phyloP scores from a whole-genome alignment of 2,113 vertebrate species.

The Jaculus jaculus region DNA sequence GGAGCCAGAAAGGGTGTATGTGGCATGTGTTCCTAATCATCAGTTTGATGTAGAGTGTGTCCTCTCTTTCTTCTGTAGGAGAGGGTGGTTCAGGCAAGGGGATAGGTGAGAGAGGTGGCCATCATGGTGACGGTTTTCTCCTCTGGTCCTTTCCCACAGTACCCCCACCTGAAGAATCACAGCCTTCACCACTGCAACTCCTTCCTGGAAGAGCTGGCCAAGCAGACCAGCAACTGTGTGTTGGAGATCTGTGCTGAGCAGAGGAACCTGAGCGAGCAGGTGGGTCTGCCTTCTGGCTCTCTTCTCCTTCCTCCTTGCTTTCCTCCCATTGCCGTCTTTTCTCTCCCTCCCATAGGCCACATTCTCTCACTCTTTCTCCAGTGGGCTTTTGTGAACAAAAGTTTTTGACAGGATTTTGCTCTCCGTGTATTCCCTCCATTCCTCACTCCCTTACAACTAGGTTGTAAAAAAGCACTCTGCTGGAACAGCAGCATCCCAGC shows the following conservation, averaged over 20 bases:
- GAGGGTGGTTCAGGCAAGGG: not conserved
- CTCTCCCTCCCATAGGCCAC: not conserved
- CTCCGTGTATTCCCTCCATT: not conserved
- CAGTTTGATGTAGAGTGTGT: not conserved
- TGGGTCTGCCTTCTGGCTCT: constrained; percentile 56
- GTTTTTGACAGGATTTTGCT: constrained; percentile 43
- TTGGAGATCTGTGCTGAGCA: constrained; percentile 94
- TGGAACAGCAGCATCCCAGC: constrained; percentile 48
- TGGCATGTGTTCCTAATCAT: not conserved
- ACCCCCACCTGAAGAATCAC: constrained; percentile 85
- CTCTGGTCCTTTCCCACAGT: constrained; percentile 74
- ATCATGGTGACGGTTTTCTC: not conserved
- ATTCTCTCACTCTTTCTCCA: not conserved
- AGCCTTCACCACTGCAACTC: constrained; percentile 88
- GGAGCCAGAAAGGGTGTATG: not conserved
- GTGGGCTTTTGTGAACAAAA: constrained; percentile 7
- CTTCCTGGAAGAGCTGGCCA: constrained; percentile 93
- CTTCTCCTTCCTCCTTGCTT: not conserved
- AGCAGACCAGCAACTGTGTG: constrained; percentile 86
- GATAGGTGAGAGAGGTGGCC: not conserved
- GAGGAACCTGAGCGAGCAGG: constrained; percentile 92
- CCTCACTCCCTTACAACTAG: constrained; percentile 19
- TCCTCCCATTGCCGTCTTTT: not conserved
- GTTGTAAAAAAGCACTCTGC: constrained; percentile 60
- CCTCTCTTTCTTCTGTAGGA: not conserved